Evolutionary conservation across 2,888 invertebrate genomes (phyloP), one percentile per base, ranked within the genome.

Genomic region (Amblyteles armatorius): DNA sequence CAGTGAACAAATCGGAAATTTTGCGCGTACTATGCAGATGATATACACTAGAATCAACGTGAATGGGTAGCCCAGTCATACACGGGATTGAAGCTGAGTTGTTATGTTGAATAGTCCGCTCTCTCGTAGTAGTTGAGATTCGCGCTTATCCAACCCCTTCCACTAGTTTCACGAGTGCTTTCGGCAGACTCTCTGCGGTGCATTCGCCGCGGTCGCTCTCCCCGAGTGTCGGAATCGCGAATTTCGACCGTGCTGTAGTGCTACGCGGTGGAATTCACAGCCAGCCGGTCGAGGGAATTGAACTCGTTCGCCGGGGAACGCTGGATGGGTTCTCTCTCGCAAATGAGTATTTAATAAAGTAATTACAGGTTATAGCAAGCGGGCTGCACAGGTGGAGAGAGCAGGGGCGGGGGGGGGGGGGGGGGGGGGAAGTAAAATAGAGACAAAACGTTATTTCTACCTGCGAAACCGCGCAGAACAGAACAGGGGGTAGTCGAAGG

Each of bases 301-400:
- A 67, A 65, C 65, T 67, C 76, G 57, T 72, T 76, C 48, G 40
- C 48, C 19, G 55, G 29, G 29, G 29, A 36, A 44, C 36, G 44
- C 48, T 40, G 26, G 60, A 44, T 13, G 13, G 33, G 50, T 50
- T 67, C 78, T 40, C 55, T 50, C 48, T 65, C 50, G 50, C 87
- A 86, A 90, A 90, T 89, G 88, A 90, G 89, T 89, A 87, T 88
- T 89, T 90, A 89, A 90, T 91, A 88, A 91, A 90, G 88, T 90
- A 90, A 91, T 91, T 90, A 89, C 84, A 83, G 81, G 86, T 89
- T 90, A 88, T 86, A 79, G 83, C 82, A 84, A 52, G 40, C 63
- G 65, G 52, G 84, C 74, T 71, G 2, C 16, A 44, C 16, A 44
- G 22, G n/a, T 26, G 19, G 44, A 44, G 29, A 71, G 71, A 73